Conservation (phyloP, 2,797 vertebrate species). For the Myripristis murdjan region DNA sequence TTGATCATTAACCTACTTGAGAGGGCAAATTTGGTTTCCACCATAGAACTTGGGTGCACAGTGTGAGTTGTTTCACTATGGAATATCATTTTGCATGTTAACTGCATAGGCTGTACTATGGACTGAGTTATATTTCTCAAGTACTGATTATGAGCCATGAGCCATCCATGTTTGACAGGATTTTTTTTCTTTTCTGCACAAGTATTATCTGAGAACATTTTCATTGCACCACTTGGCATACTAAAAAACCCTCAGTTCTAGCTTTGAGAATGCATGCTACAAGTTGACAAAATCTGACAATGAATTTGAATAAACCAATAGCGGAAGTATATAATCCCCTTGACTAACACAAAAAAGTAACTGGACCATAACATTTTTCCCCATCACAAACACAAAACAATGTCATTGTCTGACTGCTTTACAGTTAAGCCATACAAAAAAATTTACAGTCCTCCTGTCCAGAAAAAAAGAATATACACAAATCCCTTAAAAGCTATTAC, state of each 20-base stretch:
- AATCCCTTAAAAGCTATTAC: conserved; percentile 47
- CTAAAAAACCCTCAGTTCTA: conserved; percentile 11
- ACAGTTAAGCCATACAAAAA: conserved; percentile 41
- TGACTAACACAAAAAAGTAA: conserved; percentile 36
- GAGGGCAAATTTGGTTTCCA: conserved; percentile 6
- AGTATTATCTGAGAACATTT: conserved; percentile 19
- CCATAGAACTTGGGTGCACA: conserved; percentile 13
- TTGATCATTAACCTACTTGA: not conserved
- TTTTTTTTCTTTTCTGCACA: conserved; percentile 20
- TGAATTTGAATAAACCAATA: conserved; percentile 5
- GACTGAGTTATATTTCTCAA: conserved; percentile 13
- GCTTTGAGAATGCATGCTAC: conserved; percentile 37
- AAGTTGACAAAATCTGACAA: conserved; percentile 37
- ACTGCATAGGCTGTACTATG: conserved; percentile 48
- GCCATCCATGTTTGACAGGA: conserved; percentile 17
- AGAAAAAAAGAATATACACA: conserved; percentile 52
- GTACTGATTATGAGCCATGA: conserved; percentile 14
- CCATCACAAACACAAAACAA: conserved; percentile 34
- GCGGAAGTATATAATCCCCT: conserved; percentile 5
- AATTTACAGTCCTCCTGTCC: conserved; percentile 34
- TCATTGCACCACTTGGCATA: not conserved
- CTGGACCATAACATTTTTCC: conserved; percentile 32
- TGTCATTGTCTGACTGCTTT: conserved; percentile 31
- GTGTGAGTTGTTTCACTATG: not conserved
- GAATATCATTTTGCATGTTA: conserved; percentile 4